Base-by-base conservation (phyloP, 2,888 invertebrate species). In the Drosophila meridiana region DNA sequence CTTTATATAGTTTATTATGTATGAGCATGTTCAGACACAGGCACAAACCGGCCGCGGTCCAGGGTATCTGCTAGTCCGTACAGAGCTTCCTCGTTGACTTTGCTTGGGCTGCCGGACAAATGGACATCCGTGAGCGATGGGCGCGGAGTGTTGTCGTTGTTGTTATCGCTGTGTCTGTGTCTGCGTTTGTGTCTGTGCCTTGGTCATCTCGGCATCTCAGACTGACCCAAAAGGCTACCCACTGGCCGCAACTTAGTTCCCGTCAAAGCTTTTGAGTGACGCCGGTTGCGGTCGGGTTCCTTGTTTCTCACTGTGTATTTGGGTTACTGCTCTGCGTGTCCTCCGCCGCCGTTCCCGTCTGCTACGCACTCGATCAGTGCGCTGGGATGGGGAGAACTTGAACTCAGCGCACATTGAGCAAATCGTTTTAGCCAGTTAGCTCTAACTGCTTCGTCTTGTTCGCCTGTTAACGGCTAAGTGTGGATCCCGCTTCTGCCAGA, bases 281-380 rank as follows among this genome's bases (percentile, higher is more conserved):
- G 32, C 53, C 26, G 52, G 34, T 53, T 43, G 53, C 28, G 61
- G 53, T 62, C 42, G 53, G 48, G 59, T 45, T 40, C 30, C 40
- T 40, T 40, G 55, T 56, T 40, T 56, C 40, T 38, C 20, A 11
- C 14, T 14, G 9, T 32, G 20, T 55, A 9, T 30, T 40, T 6
- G 40, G 55, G 28, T 28, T 56, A 9, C 38, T 9, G n/a, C 14
- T 40, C n/a, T 28, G 38, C 14, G 8, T 14, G 2, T 30, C 28
- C 14, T 55, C 38, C 26, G 7, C 2, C 36, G 8, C 53, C 3
- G 11, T 13, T 20, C 1, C 43, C 9, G 43, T 20, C 20, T 34
- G 3, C 13, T 38, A 36, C 13, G 7, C 7, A 36, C 13, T 7
- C 7, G 47, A 47, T 47, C 47, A 43, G 11, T 5, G 45, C 4